Base-by-base conservation (phyloP, 1,140 invertebrate genomes). In the Scaptomyza graminum region DNA sequence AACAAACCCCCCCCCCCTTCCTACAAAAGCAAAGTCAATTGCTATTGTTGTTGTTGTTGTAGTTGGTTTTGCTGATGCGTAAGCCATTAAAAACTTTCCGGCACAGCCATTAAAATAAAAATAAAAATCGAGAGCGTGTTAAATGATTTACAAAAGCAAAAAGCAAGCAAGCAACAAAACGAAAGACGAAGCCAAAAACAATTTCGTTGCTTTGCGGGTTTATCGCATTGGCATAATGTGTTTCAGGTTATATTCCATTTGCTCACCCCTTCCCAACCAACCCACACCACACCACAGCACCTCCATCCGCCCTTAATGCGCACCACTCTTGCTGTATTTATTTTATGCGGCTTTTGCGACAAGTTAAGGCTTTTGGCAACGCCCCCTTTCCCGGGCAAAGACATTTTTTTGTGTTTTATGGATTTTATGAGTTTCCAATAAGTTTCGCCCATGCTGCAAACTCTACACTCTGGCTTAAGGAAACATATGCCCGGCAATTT, bases 71-170 rank as follows among this genome's bases (percentile, higher is more conserved):
- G 65, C 16, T 62, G 43, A 41, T 43, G 43, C 57, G 70, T 51
- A 62, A 55, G 79, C 61, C 73, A 84, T 82, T 82, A 82, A 46
- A 69, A 73, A 82, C 74, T 82, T 82, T 81, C 56, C 60, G 64
- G 47, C 70, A 73, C 78, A 51, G 80, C 74, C 80, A 84, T 84
- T 84, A 84, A 79, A 84, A n/a, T n/a, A n/a, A 83, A 18, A 22
- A 22, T 83, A 84, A 84, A 84, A 84, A 84, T 84, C 80, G 80
- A 84, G 73, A 79, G 80, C 68, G 80, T 84, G 76, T 84, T 84
- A 84, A 84, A 84, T 84, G 80, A 84, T 84, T 84, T 76, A 76
- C 80, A 76, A 84, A 84, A 76, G 54, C 49, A 64, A 50, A 51
- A 54, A 43, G 34, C 37, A 15, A 37, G 15, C 49, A 61, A 46